These are phyloP conservation scores for Paraplagusia blochii DNA, from an alignment of 2,113 vertebrate species.

Conservation along the genomic window DNA sequence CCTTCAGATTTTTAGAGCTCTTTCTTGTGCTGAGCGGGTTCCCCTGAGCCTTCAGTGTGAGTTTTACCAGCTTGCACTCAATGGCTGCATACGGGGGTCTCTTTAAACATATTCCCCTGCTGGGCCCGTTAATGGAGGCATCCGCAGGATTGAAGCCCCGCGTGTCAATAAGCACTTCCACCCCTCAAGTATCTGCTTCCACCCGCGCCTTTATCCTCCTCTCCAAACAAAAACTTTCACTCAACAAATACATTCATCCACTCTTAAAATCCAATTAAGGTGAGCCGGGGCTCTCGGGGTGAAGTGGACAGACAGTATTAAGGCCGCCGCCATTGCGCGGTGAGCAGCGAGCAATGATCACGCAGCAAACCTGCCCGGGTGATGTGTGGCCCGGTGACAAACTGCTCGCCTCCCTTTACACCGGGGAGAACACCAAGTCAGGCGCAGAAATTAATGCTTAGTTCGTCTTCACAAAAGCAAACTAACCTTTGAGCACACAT, in stretches of 20 bases:
- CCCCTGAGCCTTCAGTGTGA: slow-evolving; percentile 57
- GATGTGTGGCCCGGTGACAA: slow-evolving; percentile 63
- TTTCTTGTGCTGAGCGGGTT: slow-evolving; percentile 23
- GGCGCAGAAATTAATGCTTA: slow-evolving; percentile 77
- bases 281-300: slow-evolving; percentile 33
- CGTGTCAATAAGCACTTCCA: slow-evolving; percentile 51
- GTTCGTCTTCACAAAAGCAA: slow-evolving; percentile 78
- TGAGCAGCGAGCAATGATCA: slow-evolving; percentile 65
- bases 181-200: slow-evolving; percentile 44
- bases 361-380: slow-evolving; percentile 52
- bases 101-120: slow-evolving; percentile 61
- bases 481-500: slow-evolving; percentile 85
- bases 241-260: slow-evolving; percentile 11
- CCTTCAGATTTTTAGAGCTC: slow-evolving; percentile 35
- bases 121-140: slow-evolving; percentile 65
- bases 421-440: slow-evolving; percentile 42
- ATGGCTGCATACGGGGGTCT: slow-evolving; percentile 54
- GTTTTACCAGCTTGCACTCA: slow-evolving; percentile 56
- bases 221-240: slow-evolving; percentile 40
- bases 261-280: slow-evolving; percentile 37
- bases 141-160: slow-evolving; percentile 45
- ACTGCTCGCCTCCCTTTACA: slow-evolving; percentile 44
- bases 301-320: slow-evolving; percentile 31
- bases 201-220: slow-evolving; percentile 12
- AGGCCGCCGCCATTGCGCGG: slow-evolving; percentile 48